Conservation (phyloP, 1,140 invertebrate genomes). For the Cardiocondyla obscurior region DNA sequence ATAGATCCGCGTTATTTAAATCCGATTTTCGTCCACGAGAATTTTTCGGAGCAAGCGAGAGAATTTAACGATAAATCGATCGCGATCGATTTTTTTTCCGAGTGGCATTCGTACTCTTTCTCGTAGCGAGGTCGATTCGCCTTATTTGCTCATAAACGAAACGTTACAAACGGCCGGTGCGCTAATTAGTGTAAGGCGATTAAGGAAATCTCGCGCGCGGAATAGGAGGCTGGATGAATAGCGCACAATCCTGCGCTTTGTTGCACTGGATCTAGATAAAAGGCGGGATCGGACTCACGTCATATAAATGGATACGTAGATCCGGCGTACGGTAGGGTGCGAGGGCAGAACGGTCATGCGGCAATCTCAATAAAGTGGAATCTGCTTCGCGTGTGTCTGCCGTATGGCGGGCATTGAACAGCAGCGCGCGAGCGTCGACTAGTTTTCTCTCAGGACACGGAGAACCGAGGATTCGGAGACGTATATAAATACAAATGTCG, state of each 20-base stretch:
- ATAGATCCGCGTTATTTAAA: too few relatives aligned
- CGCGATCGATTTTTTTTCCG: background rate
- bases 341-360: conserved; percentile 34
- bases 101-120: background rate
- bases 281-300: background rate
- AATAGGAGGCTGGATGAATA: conserved; percentile 36
- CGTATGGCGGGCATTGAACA: conserved; percentile 46
- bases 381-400: conserved; percentile 38
- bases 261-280: conserved; percentile 43
- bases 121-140: background rate
- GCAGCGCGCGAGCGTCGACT: conserved; percentile 19
- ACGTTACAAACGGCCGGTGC: background rate
- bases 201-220: conserved; percentile 20
- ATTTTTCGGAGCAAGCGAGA: background rate
- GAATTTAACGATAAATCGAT: background rate
- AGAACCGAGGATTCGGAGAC: conserved; percentile 41
- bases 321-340: conserved; percentile 1
- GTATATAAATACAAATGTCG: conserved; percentile 65
- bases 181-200: background rate
- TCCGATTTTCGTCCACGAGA: background rate
- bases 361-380: conserved; percentile 63
- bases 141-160: background rate
- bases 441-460: conserved; percentile 30
- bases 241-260: background rate
- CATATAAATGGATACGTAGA: conserved; percentile 13